Conservation (phyloP, 2,888 invertebrate species). For the Oxystoma pomonae region DNA sequence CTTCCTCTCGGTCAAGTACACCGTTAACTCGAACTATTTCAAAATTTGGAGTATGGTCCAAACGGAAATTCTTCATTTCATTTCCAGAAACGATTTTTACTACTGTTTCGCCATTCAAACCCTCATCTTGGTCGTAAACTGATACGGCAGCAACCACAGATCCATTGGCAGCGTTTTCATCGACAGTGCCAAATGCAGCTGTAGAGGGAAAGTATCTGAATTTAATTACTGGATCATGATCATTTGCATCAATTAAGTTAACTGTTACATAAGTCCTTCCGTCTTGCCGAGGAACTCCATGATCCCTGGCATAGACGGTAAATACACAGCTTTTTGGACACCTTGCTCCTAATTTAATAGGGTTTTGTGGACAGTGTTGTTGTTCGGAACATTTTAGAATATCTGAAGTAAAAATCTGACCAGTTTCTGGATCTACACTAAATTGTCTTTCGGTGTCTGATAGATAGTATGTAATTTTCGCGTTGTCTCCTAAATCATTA, state of each 20-base stretch:
- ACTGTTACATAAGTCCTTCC: constrained; percentile 92
- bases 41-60: constrained; percentile 81
- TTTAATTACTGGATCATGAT: constrained; percentile 88
- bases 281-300: constrained; percentile 86
- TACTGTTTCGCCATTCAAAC: constrained; percentile 83
- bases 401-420: constrained; percentile 81
- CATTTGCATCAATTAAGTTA: constrained; percentile 87
- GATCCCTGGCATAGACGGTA: constrained; percentile 89
- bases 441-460: constrained; percentile 84
- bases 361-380: constrained; percentile 68
- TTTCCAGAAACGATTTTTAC: constrained; percentile 86
- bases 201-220: constrained; percentile 83
- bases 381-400: constrained; percentile 78
- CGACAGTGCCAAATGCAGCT: constrained; percentile 84
- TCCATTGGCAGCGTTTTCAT: constrained; percentile 88
- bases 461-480: constrained; percentile 87
- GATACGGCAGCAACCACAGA: constrained; percentile 91
- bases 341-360: constrained; percentile 49
- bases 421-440: constrained; percentile 87
- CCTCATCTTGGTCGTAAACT: constrained; percentile 88
- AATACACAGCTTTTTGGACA: constrained; percentile 93
- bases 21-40: constrained; percentile 90
- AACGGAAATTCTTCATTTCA: constrained; percentile 82
- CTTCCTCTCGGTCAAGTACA: constrained; percentile 86
- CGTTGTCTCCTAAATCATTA: constrained; percentile 88